phyloP scores from a whole-genome alignment of 2,113 vertebrate genomes.

The Podarcis cretensis region DNA sequence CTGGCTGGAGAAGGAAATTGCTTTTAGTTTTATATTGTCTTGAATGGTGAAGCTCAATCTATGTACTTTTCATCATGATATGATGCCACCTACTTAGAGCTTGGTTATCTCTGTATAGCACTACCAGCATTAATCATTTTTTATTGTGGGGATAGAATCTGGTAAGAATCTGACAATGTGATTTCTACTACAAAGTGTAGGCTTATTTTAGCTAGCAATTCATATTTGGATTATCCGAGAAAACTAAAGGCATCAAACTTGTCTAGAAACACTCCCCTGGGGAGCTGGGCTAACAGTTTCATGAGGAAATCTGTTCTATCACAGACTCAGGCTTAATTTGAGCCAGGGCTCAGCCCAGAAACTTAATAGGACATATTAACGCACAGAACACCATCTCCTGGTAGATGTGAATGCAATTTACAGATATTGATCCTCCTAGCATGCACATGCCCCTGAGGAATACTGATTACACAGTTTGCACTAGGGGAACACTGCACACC shows the following conservation, averaged over 20 bases:
- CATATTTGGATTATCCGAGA: neutral
- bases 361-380: too few species aligned
- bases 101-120: neutral
- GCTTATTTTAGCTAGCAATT: constrained; percentile 1
- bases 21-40: constrained; percentile 40
- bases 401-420: neutral
- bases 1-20: constrained; percentile 22
- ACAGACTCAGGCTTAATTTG: neutral
- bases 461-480: neutral
- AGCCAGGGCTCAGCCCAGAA: too few species aligned
- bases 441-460: too few species aligned
- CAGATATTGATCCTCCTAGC: neutral
- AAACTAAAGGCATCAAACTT: neutral
- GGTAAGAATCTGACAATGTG: neutral
- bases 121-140: neutral
- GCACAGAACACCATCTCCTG: neutral
- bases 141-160: neutral
- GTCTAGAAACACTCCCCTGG: neutral
- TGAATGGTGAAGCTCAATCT: constrained; percentile 11
- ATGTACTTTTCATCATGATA: neutral
- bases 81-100: constrained; percentile 1
- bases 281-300: neutral
- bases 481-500: neutral
- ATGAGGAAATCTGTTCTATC: neutral
- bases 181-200: constrained; percentile 6